Base-by-base conservation (phyloP, 1,140 invertebrate species). In the Asobara japonica region DNA sequence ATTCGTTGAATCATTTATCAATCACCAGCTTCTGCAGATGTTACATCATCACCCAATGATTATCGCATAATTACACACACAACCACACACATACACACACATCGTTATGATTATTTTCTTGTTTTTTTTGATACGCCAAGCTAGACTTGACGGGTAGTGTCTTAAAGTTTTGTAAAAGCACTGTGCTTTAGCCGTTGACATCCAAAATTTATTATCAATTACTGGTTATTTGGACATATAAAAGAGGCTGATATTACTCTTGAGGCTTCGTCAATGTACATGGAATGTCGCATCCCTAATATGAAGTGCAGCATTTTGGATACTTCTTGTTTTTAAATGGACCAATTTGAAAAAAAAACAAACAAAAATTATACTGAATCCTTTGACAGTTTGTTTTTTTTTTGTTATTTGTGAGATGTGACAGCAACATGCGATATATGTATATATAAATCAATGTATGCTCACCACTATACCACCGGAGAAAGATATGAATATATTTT, bases 201-300 rank as follows among this genome's bases (percentile, higher is more conserved):
- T 41, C 33, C 41, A 68, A 69, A 41, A 67, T 22, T 27, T 13
- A 69, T 69, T 30, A 48, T 13, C 10, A 69, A 30, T 22, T 22
- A 45, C 36, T 71, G 13, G 31, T 31, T 71, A 29, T 41, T 65
- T 71, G 22, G 25, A 56, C 6, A 56, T 18, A 56, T 18, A 62
- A n/a, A 62, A 61, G 56, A 69, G 70, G 69, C 73, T 75, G 77
- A 83, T 77, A 84, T 78, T 76, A 80, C 80, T 86, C 79, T 83
- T 79, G 78, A 87, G 85, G 41, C 85, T 87, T 87, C 84, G 82
- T 86, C 84, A 86, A 86, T 87, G 84, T 86, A 87, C 85, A 86
- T 87, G 84, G 84, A 87, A 87, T 87, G 84, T 87, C 81, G 84
- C 84, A 87, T 86, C 84, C 83, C 81, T 83, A 69, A 70, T 84